Evolutionary conservation across 2,113 vertebrate species (phyloP).

Genomic region (Scophthalmus maximus): DNA sequence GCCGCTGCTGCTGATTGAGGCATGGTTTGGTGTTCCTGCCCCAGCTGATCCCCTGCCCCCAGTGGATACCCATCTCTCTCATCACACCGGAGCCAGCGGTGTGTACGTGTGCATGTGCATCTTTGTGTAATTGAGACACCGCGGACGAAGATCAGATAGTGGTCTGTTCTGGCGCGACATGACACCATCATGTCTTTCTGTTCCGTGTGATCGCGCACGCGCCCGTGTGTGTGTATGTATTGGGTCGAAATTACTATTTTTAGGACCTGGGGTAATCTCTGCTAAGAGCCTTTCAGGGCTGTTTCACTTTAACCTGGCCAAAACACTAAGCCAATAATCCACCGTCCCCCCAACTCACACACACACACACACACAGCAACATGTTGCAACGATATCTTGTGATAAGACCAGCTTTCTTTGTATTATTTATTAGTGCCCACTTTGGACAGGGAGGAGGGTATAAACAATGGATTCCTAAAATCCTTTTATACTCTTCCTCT

Average conservation of each 20-base stretch:
- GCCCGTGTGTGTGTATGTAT: constrained; percentile 34
- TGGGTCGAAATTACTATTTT: constrained; percentile 87
- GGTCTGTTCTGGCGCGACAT: constrained; percentile 82
- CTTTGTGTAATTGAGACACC: constrained; percentile 60
- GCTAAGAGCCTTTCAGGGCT: constrained; percentile 90
- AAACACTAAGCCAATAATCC: constrained; percentile 96
- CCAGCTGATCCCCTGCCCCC: constrained; percentile 73
- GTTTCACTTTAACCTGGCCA: constrained; percentile 94
- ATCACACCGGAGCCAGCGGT: constrained; percentile 33
- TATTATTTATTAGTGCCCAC: constrained; percentile 74
- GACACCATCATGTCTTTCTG: constrained; percentile 87
- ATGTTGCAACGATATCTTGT: constrained; percentile 46
- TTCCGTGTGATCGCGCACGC: background rate
- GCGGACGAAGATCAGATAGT: constrained; percentile 64
- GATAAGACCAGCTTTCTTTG: constrained; percentile 54
- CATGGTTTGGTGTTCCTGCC: constrained; percentile 62
- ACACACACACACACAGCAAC: constrained; percentile 44
- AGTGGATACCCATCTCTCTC: constrained; percentile 61
- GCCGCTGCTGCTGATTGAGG: constrained; percentile 68
- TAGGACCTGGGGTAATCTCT: constrained; percentile 91
- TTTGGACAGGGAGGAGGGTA: constrained; percentile 41
- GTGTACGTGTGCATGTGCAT: constrained; percentile 28
- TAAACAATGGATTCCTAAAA: constrained; percentile 58
- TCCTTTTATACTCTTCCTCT: constrained; percentile 25
- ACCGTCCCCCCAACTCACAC: constrained; percentile 21